Conservation (phyloP, 2,888 invertebrate genomes). For the Gonocerus acuteangulatus region DNA sequence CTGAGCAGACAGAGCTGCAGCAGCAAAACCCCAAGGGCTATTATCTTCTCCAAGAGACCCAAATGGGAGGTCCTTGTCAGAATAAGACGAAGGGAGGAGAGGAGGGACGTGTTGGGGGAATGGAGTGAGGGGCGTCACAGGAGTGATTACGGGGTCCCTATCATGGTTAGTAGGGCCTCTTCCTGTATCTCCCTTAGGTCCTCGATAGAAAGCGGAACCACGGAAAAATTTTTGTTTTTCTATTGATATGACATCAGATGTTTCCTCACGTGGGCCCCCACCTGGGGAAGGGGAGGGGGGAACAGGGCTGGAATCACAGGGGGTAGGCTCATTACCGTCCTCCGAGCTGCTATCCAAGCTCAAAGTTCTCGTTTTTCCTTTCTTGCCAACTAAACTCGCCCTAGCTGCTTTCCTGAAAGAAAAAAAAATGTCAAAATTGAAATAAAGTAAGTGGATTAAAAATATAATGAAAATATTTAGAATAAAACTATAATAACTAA, state of each 20-base stretch:
- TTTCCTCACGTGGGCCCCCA: slow-evolving; percentile 42
- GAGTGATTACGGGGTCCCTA: slow-evolving; percentile 29
- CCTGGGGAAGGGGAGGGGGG: slow-evolving; percentile 38
- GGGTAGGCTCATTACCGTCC: slow-evolving; percentile 41
- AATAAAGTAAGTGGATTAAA: neutral
- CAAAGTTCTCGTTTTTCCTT: slow-evolving; percentile 36
- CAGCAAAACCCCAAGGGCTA: slow-evolving; percentile 54
- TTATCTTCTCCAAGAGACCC: slow-evolving; percentile 27
- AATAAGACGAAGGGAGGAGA: slow-evolving; percentile 24
- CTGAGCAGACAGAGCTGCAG: slow-evolving; percentile 44
- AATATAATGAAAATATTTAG: neutral
- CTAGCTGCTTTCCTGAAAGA: slow-evolving; percentile 38
- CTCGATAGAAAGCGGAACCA: slow-evolving; percentile 62
- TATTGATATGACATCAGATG: slow-evolving; percentile 71
- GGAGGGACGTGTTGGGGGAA: slow-evolving; percentile 34
- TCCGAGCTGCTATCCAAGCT: slow-evolving; percentile 39
- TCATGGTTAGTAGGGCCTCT: slow-evolving; percentile 38
- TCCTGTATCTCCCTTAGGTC: slow-evolving; percentile 40
- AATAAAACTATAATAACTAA: too few relatives aligned
- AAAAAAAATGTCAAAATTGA: neutral
- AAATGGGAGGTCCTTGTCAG: slow-evolving; percentile 27
- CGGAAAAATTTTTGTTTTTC: slow-evolving; percentile 83
- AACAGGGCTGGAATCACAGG: slow-evolving; percentile 28
- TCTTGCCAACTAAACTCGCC: slow-evolving; percentile 35
- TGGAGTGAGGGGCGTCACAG: slow-evolving; percentile 34